phyloP scores from a whole-genome alignment of 2,113 vertebrate genomes.

The Dipodomys stephensi region DNA sequence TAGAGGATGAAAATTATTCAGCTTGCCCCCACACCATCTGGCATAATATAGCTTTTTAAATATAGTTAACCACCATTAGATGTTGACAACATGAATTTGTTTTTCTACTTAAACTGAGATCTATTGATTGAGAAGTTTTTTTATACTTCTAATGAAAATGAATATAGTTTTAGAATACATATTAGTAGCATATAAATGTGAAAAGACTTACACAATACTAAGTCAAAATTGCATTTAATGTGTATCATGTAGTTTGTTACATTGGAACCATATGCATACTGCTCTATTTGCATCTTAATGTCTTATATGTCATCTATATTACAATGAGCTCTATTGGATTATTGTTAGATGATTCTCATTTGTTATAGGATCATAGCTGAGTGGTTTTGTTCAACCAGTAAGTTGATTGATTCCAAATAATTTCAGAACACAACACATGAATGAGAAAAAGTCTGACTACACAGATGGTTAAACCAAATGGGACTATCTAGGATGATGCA shows the following conservation, averaged over 20 bases:
- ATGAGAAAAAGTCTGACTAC: conserved; percentile 33
- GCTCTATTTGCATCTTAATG: neutral
- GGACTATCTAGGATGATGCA: conserved; percentile 11
- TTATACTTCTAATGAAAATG: conserved; percentile 6
- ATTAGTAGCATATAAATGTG: neutral
- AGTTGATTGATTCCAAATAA: conserved; percentile 34
- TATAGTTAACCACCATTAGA: neutral
- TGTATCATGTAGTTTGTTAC: neutral
- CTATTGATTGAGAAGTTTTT: conserved; percentile 24
- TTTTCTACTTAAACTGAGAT: conserved; percentile 22
- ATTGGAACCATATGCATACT: neutral
- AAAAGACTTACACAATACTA: neutral
- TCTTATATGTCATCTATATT: neutral
- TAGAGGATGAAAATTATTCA: neutral
- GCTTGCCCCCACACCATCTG: neutral
- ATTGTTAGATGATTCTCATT: neutral
- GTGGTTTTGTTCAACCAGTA: neutral
- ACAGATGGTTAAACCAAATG: conserved; percentile 59
- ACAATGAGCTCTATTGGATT: neutral
- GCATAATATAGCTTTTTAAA: neutral
- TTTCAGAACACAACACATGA: conserved; percentile 19
- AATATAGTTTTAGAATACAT: neutral
- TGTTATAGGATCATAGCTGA: neutral
- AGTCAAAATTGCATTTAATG: neutral
- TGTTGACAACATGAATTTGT: neutral